Evolutionary conservation across 1,140 invertebrate species (phyloP).

Genomic region (Periplaneta americana): DNA sequence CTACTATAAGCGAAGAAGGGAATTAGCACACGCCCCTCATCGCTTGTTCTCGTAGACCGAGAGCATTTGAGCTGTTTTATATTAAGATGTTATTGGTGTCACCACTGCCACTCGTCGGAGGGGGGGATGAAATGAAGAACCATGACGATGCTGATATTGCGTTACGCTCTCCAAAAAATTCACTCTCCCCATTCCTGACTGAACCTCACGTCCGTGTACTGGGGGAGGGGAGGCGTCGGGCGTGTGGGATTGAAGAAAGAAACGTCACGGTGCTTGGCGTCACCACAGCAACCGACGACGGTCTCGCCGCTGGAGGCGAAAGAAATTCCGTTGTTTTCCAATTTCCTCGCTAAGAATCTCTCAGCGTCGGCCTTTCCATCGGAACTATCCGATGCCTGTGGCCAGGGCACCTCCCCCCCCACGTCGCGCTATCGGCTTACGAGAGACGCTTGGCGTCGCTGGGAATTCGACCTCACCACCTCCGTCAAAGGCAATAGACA

Average conservation of each 20-base stretch:
- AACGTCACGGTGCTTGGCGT: background rate
- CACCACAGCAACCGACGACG: background rate
- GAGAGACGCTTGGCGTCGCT: background rate
- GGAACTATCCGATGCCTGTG: background rate
- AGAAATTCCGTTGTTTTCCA: background rate
- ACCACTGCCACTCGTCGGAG: no score
- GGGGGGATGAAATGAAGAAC: background rate
- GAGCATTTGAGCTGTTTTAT: background rate
- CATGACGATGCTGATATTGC: background rate
- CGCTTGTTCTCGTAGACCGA: background rate
- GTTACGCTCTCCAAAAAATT: background rate
- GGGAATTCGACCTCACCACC: background rate
- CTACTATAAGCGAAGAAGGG: no score
- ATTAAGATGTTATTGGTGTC: background rate
- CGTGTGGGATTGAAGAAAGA: background rate
- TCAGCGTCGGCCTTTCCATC: background rate
- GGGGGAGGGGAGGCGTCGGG: no score
- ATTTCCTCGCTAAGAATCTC: background rate
- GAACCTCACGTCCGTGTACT: background rate
- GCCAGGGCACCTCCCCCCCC: background rate
- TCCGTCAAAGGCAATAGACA: no score
- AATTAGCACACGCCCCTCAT: no score
- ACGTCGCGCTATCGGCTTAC: background rate
- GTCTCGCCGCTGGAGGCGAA: background rate
- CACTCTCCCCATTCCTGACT: background rate